Evolutionary conservation across 2,113 vertebrate genomes (phyloP).

Genomic region (Junco hyemalis): DNA sequence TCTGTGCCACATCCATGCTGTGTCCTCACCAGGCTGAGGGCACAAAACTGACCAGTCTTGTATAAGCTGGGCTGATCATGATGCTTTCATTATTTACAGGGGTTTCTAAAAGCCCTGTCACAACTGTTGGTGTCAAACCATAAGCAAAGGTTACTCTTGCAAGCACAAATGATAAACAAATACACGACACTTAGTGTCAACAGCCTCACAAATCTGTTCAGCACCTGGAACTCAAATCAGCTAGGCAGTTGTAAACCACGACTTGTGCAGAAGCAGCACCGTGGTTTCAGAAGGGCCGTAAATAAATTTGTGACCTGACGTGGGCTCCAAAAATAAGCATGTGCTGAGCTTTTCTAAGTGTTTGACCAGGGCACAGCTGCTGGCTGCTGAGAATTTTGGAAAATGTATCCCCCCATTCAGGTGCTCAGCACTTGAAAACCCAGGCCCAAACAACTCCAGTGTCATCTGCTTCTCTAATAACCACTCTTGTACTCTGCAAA

Average conservation of each 20-base stretch:
- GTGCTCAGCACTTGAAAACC: not conserved
- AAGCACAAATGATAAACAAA: not conserved
- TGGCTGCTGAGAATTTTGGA: not conserved
- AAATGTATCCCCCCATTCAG: not conserved
- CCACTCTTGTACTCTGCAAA: not conserved
- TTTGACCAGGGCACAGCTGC: conserved; percentile 1
- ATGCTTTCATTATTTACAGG: not conserved
- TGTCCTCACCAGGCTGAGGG: not conserved
- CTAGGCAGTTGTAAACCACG: not conserved
- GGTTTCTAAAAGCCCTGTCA: not conserved
- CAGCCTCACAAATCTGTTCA: not conserved
- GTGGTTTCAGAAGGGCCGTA: rapidly evolving
- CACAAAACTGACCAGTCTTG: not conserved
- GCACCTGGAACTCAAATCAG: not conserved
- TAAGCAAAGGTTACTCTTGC: not conserved
- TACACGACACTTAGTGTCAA: not conserved
- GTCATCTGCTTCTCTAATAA: not conserved
- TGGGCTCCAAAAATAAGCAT: conserved; percentile 32
- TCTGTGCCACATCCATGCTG: not conserved
- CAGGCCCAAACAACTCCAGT: not conserved
- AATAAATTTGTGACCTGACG: not conserved
- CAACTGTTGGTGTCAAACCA: not conserved
- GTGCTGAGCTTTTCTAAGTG: not conserved
- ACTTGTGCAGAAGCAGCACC: not conserved
- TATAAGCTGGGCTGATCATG: not conserved